Base-by-base conservation (phyloP, 2,797 vertebrate genomes). In the Hirundo rustica region DNA sequence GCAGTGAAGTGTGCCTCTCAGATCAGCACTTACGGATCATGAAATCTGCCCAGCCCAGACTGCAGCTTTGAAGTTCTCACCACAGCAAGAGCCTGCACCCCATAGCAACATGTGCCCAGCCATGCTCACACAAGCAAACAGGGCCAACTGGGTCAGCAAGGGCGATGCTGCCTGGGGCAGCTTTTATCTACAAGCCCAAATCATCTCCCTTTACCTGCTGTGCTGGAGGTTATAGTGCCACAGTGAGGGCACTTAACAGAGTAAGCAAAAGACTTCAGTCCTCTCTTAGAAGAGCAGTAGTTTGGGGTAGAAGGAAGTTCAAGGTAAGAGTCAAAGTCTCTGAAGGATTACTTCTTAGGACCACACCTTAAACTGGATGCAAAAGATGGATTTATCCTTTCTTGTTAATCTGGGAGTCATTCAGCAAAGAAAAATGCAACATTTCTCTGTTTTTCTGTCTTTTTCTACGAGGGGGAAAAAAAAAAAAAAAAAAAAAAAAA, bases 401-500 rank as follows among this genome's bases (percentile, higher is more conserved):
- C 6, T 4, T 1, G 1, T 22, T 38, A 88, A 60, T 10, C 50
- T 27, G 17, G 36, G 26, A 62, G 27, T 88, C 10, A 16, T 75
- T 85, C 38, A 60, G 57, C 30, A 83, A 83, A 82, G 25, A 38
- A 88, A 81, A 92, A 93, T 36, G 5, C 19, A 68, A 44, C 2
- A 32, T 55, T 71, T 74, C 29, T 76, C 22, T 51, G 4, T 48
- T 80, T 79, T 73, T 58, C 60, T 88, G 55, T 16, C 32, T 70
- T 75, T 68, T 85, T 90, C 55, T 68, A 65, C 53, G n/a, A n/a
- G n/a, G n/a, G n/a, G n/a, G n/a, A 50, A 75, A 45, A 9, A 7
- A 58, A 8, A 54, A 94, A 88, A 87, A 88, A 86, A 34, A 85
- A 36, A 67, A 23, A 22, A 93, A n/a, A n/a, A 50, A 75, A 45